Evolutionary conservation across 2,797 vertebrate genomes (phyloP), one percentile per base, ranked within the genome.

Genomic region (Spinus olivaceus): DNA sequence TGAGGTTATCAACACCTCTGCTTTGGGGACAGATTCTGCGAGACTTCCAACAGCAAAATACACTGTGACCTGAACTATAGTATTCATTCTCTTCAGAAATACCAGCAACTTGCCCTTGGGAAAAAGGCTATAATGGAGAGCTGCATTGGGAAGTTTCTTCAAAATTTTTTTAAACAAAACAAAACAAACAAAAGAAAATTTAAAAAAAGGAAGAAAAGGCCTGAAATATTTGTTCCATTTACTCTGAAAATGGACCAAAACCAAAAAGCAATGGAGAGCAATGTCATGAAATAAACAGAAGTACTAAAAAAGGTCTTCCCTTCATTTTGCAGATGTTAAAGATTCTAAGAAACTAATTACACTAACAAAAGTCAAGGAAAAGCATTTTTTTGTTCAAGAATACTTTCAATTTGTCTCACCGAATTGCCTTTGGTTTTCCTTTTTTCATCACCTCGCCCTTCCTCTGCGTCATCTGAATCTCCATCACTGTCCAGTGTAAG

Each of bases 401-500:
- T 20, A 57, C 14, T 92, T 91, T 83, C 83, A 27, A 8, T 89
- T 77, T 74, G 64, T 74, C 99, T 99, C 98, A 99, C 99, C 96
- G 99, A 99, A 54, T 98, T 98, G 95, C 98, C 99, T 97, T 99
- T 99, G 92, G 84, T 98, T 97, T 98, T 99, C 96, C 98, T 98
- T n/a, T 98, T 98, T 39, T 98, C 98, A 5, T 99, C 99, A 33
- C 92, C 97, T 76, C 98, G 98, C 32, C 97, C 97, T 11, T 99
- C 99, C 64, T 99, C 99, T 0, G 96, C 98, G 7, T 99, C 99
- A 22, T 99, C 99, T 0, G 99, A 99, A 90, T 99, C 99, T 1
- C 99, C 99, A 60, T 99, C 99, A 9, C 99, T 99, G 95, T 99
- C 99, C 27, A 98, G 96, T 0, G 99, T 99, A 8, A 99, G 99